Evolutionary conservation across 2,797 vertebrate species (phyloP).

Genomic region (Columba guinea): DNA sequence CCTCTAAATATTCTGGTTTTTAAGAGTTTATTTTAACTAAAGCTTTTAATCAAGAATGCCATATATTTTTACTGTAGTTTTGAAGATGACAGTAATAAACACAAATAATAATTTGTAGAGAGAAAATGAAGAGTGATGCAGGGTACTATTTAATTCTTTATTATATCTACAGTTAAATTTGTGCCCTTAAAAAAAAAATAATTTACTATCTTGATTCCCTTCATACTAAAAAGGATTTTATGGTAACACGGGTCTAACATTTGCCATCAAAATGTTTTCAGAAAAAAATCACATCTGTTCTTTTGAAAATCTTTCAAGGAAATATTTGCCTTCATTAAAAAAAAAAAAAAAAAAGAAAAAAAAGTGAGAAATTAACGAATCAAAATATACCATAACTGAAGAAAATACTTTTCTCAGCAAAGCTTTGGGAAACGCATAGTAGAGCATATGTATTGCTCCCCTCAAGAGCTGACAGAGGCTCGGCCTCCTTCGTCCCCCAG

Average conservation of each 20-base stretch:
- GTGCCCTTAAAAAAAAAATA: not conserved
- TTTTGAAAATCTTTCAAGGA: not conserved
- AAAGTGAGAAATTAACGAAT: not conserved
- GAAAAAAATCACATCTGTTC: not conserved
- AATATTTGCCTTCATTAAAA: not conserved
- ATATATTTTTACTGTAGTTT: not conserved
- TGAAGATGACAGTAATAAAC: conserved; percentile 21
- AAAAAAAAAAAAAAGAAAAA: not conserved
- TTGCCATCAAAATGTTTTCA: not conserved
- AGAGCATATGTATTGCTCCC: not conserved
- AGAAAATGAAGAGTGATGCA: conserved; percentile 15
- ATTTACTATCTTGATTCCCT: not conserved
- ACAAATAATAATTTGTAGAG: not conserved
- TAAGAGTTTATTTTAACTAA: not conserved
- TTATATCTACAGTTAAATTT: conserved; percentile 57
- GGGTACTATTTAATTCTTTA: conserved; percentile 43
- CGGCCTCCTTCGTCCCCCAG: not conserved
- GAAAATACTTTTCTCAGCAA: not conserved
- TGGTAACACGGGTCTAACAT: not conserved
- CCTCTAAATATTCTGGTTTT: not conserved
- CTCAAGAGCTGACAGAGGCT: not conserved
- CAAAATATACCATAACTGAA: not conserved
- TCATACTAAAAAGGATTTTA: conserved; percentile 17
- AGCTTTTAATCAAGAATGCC: not conserved
- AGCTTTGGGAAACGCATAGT: not conserved